Base-by-base conservation (phyloP, 2,888 invertebrate species). In the Yponomeuta sedellus region DNA sequence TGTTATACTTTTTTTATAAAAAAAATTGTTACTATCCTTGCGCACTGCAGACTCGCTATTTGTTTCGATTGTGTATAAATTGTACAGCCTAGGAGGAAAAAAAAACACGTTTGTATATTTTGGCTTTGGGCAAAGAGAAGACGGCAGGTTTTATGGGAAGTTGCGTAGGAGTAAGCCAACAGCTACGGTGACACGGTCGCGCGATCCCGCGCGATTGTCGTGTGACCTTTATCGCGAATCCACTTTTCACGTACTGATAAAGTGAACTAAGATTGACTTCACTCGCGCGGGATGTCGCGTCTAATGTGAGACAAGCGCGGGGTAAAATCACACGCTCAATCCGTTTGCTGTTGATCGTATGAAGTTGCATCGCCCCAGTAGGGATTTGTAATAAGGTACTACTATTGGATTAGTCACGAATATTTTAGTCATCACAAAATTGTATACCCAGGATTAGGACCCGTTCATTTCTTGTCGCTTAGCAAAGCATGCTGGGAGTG, bases 371-470 rank as follows among this genome's bases (percentile, higher is more conserved):
- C 44, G 44, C 44, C 12, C 44, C 44, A 52, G 44, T 52, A 12
- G 44, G 44, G 16, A 16, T 12, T 52, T 52, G 44, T 77, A 77
- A 75, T 85, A 79, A 79, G 78, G 78, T 85, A 82, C 81, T 85
- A 82, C 81, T 81, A 82, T 52, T 76, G 79, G 77, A 84, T 82
- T 82, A 86, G 83, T 85, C 85, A 83, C 83, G 75, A 81, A 82
- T 81, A 79, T 81, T 81, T 52, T 87, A 86, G 85, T 84, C 86
- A 86, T 88, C 88, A 88, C 86, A 87, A 86, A 83, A 81, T 82
- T 88, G 77, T 85, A 85, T 80, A 77, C 79, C 79, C 75, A 69
- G 79, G 80, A 77, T 85, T 82, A 83, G 80, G 74, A 78, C 70
- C 82, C 34, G 34, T 83, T 39, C 10, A 80, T 80, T 81, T 77